Conservation (phyloP, 2,113 vertebrate species). For the Malurus cyaneus region DNA sequence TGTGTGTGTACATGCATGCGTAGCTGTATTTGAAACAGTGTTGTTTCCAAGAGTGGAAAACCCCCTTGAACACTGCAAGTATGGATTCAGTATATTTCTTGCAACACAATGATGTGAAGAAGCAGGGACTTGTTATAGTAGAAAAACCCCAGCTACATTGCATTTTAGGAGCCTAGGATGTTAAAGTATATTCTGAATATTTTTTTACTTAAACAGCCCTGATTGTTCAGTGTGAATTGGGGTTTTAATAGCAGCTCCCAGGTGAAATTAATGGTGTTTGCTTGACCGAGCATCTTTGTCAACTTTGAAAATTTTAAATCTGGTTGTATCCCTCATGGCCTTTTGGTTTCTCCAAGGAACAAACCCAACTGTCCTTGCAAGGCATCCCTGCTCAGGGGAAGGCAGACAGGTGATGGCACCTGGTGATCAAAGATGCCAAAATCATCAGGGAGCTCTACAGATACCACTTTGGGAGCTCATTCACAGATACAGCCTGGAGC, state of each 20-base stretch:
- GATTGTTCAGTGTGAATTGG: slow-evolving; percentile 21
- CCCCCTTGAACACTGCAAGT: not conserved
- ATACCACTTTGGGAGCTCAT: slow-evolving; percentile 35
- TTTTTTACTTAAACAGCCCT: slow-evolving; percentile 34
- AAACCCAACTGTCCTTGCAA: slow-evolving; percentile 28
- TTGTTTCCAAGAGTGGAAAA: not conserved
- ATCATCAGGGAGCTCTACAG: slow-evolving; percentile 18
- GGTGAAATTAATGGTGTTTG: slow-evolving; percentile 27
- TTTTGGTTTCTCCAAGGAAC: slow-evolving; percentile 22
- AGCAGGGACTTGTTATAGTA: not conserved
- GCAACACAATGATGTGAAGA: not conserved
- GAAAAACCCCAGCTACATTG: not conserved
- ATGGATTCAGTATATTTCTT: not conserved
- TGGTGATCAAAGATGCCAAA: slow-evolving; percentile 50
- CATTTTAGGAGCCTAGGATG: not conserved
- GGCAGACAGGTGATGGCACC: slow-evolving; percentile 48
- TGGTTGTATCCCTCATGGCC: not conserved
- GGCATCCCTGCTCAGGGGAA: not conserved
- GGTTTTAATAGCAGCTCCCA: slow-evolving; percentile 40
- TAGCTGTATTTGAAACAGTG: not conserved
- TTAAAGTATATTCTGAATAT: slow-evolving; percentile 19
- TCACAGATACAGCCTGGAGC: slow-evolving; percentile 40
- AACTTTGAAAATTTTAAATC: slow-evolving; percentile 9
- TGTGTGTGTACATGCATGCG: no score
- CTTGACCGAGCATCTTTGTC: slow-evolving; percentile 22